A percentile compares a stretch with the other conserved stretches of the same genome.
Evolutionary conservation across 2,888 invertebrate genomes (phyloP).

Genomic region (Cantharis rustica): DNA sequence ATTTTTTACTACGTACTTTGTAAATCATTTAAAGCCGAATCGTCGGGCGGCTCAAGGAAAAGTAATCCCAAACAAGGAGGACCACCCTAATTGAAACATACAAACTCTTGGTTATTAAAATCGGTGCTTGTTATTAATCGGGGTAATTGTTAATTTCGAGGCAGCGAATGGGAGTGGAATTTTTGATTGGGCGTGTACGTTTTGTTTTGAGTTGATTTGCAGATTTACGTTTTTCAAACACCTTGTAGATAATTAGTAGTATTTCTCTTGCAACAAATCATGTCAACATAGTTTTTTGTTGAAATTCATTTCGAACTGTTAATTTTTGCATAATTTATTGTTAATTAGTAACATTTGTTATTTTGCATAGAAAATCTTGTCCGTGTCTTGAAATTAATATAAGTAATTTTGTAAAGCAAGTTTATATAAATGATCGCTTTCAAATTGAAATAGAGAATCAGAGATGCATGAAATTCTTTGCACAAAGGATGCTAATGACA

Average conservation of each 20-base stretch:
- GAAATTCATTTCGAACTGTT: not conserved
- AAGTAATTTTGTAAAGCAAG: not conserved
- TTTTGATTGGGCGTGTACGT: no score
- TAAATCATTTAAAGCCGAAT: no score
- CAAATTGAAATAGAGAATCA: slow-evolving; percentile 14
- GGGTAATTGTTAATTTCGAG: no score
- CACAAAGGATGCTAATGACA: slow-evolving; percentile 48
- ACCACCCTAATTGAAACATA: no score
- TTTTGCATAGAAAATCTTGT: not conserved
- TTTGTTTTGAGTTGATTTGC: not conserved
- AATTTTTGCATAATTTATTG: not conserved
- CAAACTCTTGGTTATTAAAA: no score
- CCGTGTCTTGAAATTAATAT: not conserved
- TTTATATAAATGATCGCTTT: slow-evolving; percentile 16
- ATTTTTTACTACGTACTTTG: no score
- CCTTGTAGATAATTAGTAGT: not conserved
- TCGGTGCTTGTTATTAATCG: no score
- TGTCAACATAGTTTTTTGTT: not conserved
- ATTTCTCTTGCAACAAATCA: not conserved
- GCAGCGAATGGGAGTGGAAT: no score
- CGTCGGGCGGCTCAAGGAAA: no score
- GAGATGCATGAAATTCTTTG: slow-evolving; percentile 27
- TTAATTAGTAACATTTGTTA: not conserved
- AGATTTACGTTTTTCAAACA: not conserved
- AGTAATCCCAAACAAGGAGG: no score